Conservation (phyloP, 2,797 vertebrate species). For the Echiichthys vipera region DNA sequence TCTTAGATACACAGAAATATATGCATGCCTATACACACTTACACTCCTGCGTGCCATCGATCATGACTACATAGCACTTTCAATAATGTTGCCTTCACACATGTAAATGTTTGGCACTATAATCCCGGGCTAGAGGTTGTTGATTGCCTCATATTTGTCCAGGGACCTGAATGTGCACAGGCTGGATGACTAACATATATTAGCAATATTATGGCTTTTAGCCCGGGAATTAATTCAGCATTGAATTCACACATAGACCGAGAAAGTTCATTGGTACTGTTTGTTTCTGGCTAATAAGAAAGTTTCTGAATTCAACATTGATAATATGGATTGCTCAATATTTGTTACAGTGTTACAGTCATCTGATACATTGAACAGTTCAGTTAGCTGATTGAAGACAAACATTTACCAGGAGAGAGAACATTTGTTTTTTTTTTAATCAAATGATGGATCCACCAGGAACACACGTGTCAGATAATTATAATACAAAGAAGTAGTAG, state of each 20-base stretch:
- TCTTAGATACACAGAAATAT: constrained; percentile 23
- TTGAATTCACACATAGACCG: constrained; percentile 30
- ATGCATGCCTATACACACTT: constrained; percentile 19
- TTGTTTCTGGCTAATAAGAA: constrained; percentile 38
- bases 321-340: constrained; percentile 15
- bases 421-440: constrained; percentile 4
- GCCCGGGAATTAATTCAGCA: constrained; percentile 52
- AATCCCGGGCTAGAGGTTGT: constrained; percentile 45
- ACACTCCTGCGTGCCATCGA: constrained; percentile 47
- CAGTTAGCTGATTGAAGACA: constrained; percentile 21
- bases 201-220: constrained; percentile 53
- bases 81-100: constrained; percentile 51
- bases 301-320: constrained; percentile 32
- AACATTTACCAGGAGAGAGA: neutral
- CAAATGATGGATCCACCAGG: neutral
- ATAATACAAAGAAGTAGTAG: no score
- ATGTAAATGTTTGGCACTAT: constrained; percentile 61
- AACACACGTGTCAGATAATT: neutral
- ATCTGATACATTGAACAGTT: constrained; percentile 13
- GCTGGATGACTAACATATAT: constrained; percentile 64
- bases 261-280: constrained; percentile 5
- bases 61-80: constrained; percentile 52
- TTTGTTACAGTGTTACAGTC: constrained; percentile 16
- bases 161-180: constrained; percentile 44
- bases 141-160: constrained; percentile 72